These are phyloP conservation scores for Nezara viridula DNA, from an alignment of 2,888 invertebrate species.

Conservation along the genomic window DNA sequence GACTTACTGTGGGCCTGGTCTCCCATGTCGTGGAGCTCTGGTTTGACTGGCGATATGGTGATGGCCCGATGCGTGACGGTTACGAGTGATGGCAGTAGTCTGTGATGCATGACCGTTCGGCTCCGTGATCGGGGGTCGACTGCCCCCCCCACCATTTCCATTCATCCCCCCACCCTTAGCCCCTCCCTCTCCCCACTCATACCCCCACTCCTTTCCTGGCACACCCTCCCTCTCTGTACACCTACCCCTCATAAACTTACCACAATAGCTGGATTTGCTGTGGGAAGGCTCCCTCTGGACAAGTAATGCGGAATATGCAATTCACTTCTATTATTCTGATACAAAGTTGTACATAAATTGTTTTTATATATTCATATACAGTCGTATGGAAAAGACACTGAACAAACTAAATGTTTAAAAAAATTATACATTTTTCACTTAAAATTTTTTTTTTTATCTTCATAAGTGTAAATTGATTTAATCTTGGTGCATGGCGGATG, in stretches of 20 bases:
- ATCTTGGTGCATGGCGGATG: too few relatives aligned
- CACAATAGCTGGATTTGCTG: slow-evolving; percentile 7
- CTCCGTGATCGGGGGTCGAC: slow-evolving; percentile 54
- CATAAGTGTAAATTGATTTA: too few relatives aligned
- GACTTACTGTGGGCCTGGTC: slow-evolving; percentile 64
- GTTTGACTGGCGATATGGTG: slow-evolving; percentile 73
- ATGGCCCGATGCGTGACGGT: slow-evolving; percentile 68
- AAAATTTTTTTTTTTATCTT: too few relatives aligned
- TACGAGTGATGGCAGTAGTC: slow-evolving; percentile 67
- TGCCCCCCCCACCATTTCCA: slow-evolving; percentile 60
- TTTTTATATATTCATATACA: too few relatives aligned
- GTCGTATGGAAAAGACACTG: too few relatives aligned
- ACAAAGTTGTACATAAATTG: too few relatives aligned
- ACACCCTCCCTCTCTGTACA: slow-evolving; percentile 34
- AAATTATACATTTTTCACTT: too few relatives aligned
- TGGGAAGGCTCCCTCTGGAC: neutral
- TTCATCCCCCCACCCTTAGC: slow-evolving; percentile 59
- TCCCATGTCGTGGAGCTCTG: slow-evolving; percentile 69
- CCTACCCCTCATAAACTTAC: slow-evolving; percentile 35
- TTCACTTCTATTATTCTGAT: neutral
- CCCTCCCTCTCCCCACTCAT: slow-evolving; percentile 53
- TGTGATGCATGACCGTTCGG: slow-evolving; percentile 66
- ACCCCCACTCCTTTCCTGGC: slow-evolving; percentile 47
- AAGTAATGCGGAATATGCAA: neutral
- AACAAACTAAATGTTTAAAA: too few relatives aligned